phyloP scores from a whole-genome alignment of 2,113 vertebrate genomes.

The Pica pica region DNA sequence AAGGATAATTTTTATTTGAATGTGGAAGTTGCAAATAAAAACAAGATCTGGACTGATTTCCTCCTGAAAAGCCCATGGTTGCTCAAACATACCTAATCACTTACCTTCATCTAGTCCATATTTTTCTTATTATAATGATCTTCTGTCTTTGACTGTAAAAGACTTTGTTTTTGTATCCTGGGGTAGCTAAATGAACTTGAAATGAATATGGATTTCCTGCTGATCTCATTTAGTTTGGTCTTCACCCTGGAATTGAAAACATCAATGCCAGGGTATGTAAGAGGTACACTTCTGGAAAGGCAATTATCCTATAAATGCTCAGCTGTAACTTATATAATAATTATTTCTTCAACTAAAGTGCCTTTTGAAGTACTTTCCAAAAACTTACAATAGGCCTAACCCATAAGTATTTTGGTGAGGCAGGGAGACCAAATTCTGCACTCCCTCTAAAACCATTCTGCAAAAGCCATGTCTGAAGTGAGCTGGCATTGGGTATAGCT shows the following conservation, averaged over 20 bases:
- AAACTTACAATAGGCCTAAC: constrained; percentile 29
- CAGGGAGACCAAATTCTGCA: constrained; percentile 14
- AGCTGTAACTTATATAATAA: constrained; percentile 63
- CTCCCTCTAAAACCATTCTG: constrained; percentile 14
- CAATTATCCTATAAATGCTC: constrained; percentile 63
- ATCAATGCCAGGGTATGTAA: constrained; percentile 53
- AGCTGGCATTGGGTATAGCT: neutral
- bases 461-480: neutral
- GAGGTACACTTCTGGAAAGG: constrained; percentile 63
- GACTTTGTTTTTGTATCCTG: constrained; percentile 46
- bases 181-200: constrained; percentile 42
- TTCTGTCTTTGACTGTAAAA: neutral
- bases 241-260: constrained; percentile 47
- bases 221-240: constrained; percentile 52
- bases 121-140: constrained; percentile 46
- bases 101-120: constrained; percentile 6
- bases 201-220: constrained; percentile 54
- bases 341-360: constrained; percentile 56
- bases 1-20: neutral
- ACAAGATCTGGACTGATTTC: neutral
- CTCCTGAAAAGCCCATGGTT: neutral
- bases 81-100: neutral
- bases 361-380: constrained; percentile 63
- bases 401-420: constrained; percentile 1
- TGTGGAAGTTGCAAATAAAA: neutral